Percentiles rank a stretch among this genome's conserved stretches.
Conservation (phyloP, 1,140 invertebrate genomes). For the Argopecten irradians region DNA sequence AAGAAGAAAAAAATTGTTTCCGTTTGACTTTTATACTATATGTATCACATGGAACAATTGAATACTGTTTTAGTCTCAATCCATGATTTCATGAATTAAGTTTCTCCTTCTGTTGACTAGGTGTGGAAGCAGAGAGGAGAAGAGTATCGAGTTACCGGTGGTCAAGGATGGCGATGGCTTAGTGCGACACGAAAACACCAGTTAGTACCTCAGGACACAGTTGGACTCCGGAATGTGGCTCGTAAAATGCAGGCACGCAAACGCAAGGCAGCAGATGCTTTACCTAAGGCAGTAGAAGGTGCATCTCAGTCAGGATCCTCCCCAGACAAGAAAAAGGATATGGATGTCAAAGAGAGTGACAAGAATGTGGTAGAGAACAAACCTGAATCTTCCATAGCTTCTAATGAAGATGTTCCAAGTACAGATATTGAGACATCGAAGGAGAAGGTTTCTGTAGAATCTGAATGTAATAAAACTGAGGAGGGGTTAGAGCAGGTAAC, state of each 20-base stretch:
- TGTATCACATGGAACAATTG: not conserved
- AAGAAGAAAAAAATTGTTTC: not conserved
- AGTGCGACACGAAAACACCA: constrained; percentile 76
- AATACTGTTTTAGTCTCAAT: not conserved
- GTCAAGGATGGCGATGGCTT: constrained; percentile 97
- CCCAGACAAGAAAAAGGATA: not conserved
- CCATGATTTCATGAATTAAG: not conserved
- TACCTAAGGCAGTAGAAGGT: not conserved
- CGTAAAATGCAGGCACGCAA: constrained; percentile 58
- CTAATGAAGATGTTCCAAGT: not conserved
- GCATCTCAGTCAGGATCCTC: not conserved
- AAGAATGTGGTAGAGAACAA: not conserved
- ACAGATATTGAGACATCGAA: not conserved
- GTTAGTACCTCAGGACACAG: constrained; percentile 63
- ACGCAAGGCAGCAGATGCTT: constrained; percentile 51
- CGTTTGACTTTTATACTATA: not conserved
- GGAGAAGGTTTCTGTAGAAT: not conserved
- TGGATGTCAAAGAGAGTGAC: not conserved
- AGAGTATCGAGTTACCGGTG: constrained; percentile 95
- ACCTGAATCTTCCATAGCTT: not conserved
- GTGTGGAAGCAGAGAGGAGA: constrained; percentile 97
- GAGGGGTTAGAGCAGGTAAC: not conserved
- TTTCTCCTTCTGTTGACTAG: constrained; percentile 55
- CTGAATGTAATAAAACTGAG: not conserved
- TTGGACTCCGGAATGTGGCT: constrained; percentile 71